These are phyloP conservation scores for Nomada hirtipes DNA, from an alignment of 2,888 invertebrate genomes.

Conservation along the genomic window DNA sequence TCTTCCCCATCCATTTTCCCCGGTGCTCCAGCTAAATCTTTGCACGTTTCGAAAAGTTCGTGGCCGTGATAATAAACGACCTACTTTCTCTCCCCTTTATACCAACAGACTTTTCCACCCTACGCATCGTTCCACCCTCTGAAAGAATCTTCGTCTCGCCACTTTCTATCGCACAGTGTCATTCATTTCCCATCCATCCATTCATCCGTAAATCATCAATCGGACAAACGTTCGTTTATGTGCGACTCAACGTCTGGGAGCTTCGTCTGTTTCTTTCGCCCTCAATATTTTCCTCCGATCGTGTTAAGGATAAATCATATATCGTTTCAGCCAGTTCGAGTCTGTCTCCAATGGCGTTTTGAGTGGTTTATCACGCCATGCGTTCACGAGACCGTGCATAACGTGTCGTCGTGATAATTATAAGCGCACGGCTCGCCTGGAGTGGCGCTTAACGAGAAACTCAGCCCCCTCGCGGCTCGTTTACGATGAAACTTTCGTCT, in stretches of 20 bases:
- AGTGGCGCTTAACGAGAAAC: constrained; percentile 51
- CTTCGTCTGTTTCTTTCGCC: no score
- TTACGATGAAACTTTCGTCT: constrained; percentile 55
- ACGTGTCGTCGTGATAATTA: constrained; percentile 39
- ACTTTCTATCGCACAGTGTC: constrained; percentile 21
- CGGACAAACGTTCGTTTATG: constrained; percentile 21
- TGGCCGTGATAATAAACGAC: constrained; percentile 41
- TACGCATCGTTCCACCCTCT: constrained; percentile 3
- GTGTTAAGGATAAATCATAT: constrained; percentile 31
- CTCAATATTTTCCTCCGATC: background rate
- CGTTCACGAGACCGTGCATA: constrained; percentile 3
- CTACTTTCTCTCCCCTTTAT: constrained; percentile 27
- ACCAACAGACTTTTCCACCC: background rate
- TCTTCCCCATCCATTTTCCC: background rate
- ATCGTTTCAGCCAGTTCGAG: background rate
- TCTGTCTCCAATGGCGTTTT: background rate
- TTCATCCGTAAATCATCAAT: constrained; percentile 24
- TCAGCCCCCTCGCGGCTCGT: constrained; percentile 27
- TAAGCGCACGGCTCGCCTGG: constrained; percentile 18
- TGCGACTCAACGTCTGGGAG: constrained; percentile 1
- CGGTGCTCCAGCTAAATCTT: background rate
- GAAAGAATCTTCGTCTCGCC: constrained; percentile 9
- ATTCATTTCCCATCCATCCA: constrained; percentile 7
- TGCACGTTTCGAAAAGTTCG: constrained; percentile 30
- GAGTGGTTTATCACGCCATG: constrained; percentile 11